Evolutionary conservation across 2,888 invertebrate species (phyloP).

Genomic region (Anorthoa munda): DNA sequence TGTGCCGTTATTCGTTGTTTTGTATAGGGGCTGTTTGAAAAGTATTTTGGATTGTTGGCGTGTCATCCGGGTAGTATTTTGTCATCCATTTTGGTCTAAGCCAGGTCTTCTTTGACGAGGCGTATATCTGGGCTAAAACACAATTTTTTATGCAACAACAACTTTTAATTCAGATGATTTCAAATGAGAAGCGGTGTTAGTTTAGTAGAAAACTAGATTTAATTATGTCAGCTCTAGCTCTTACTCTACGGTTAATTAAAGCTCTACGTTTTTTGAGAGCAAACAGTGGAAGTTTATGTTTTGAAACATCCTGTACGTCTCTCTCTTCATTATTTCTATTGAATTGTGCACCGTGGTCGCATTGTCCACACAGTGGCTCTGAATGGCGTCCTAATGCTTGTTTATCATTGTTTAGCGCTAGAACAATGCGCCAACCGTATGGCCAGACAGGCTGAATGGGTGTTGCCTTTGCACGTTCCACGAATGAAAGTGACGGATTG

Average conservation of each 20-base stretch:
- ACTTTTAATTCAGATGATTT: neutral
- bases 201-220: neutral
- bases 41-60: neutral
- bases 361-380: constrained; percentile 85
- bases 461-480: constrained; percentile 68
- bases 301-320: constrained; percentile 26
- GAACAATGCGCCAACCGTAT: constrained; percentile 76
- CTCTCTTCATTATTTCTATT: constrained; percentile 46
- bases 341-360: constrained; percentile 69
- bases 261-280: too few species aligned
- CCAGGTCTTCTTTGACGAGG: too few species aligned
- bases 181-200: neutral
- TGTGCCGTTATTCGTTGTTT: constrained; percentile 49
- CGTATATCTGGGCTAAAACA: neutral
- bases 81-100: neutral
- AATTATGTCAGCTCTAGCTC: neutral
- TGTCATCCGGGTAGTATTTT: neutral
- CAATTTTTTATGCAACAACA: too few species aligned
- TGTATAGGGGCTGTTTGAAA: constrained; percentile 45
- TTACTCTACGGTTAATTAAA: too few species aligned
- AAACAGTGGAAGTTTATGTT: too few species aligned
- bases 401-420: constrained; percentile 80
- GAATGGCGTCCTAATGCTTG: constrained; percentile 80
- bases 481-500: constrained; percentile 75
- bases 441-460: constrained; percentile 69